Conservation (phyloP, 2,888 invertebrate species). For the Escarpia spicata region DNA sequence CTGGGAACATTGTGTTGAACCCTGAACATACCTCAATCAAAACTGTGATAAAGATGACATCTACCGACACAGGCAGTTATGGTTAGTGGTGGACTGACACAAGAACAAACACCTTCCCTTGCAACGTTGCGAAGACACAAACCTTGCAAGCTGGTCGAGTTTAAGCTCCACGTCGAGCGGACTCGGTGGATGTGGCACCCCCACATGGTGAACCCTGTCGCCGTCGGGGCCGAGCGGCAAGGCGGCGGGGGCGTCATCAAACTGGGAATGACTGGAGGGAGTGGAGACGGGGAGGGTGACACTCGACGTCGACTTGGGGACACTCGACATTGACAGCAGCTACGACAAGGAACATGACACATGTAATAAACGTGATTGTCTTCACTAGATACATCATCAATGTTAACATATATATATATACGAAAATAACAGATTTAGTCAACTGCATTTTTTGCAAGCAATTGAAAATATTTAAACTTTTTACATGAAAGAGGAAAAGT, state of each 20-base stretch:
- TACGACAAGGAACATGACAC: constrained; percentile 14
- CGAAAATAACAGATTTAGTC: too few relatives aligned
- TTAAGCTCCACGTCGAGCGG: constrained; percentile 55
- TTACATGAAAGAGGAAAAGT: too few relatives aligned
- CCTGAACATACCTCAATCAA: neutral
- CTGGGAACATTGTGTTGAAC: too few relatives aligned
- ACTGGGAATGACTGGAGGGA: constrained; percentile 60
- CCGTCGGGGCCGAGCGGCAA: constrained; percentile 29
- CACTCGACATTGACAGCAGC: constrained; percentile 52
- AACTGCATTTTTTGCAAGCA: too few relatives aligned
- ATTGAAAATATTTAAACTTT: too few relatives aligned
- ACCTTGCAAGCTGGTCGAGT: constrained; percentile 59
- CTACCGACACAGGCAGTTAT: neutral
- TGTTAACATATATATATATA: neutral
- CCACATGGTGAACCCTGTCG: neutral
- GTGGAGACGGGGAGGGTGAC: constrained; percentile 62
- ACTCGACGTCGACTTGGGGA: constrained; percentile 60
- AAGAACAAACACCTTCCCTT: neutral
- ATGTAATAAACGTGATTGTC: neutral
- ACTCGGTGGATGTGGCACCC: constrained; percentile 38
- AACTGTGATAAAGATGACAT: neutral
- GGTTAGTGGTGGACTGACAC: neutral
- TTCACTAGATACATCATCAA: neutral
- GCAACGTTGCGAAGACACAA: constrained; percentile 18
- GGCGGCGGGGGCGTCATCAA: constrained; percentile 49